Base-by-base conservation (phyloP, 2,113 vertebrate species). In the Rhegmatorhina hoffmannsi region DNA sequence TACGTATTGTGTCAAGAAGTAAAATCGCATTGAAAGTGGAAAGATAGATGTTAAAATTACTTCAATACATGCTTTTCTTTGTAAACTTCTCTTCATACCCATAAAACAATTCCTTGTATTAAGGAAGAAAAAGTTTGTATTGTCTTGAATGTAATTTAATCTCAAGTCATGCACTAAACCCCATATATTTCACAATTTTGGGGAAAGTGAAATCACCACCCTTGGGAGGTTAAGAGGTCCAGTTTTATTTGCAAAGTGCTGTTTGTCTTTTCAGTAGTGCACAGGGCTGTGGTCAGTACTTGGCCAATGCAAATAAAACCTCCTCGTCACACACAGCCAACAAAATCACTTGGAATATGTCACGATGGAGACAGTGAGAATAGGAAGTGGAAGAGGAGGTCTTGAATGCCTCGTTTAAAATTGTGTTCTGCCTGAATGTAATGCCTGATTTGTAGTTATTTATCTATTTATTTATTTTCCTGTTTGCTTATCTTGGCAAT, bases 121-220 rank as follows among this genome's bases (percentile, higher is more conserved):
- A 55, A 69, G 60, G 34, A 78, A 76, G 29, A 89, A 82, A 62
- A 56, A 66, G 7, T 7, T 53, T 80, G 29, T 29, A 29, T 88
- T 90, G 40, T 9, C 59, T 85, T 62, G 25, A 53, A 46, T 66
- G 28, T 73, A 77, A 73, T 85, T 86, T 83, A 63, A 70, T 83
- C 75, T 77, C 67, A 47, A 52, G 31, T 67, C 19, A n/a, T 90
- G 70, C 67, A 75, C 74, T 84, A 90, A 96, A 77, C 50, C 26
- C 34, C 52, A 66, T 60, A 31, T 90, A 87, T 95, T 97, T 95
- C 96, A 94, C 76, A 96, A 89, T 93, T 92, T 78, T 81, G 68
- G 52, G 43, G 80, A 89, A 93, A 95, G 67, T 96, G 90, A 95
- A 93, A 92, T 96, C 94, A 96, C 73, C 29, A 67, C 94, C 92